Percentiles rank a stretch among this genome's conserved stretches.
These are phyloP conservation scores for Diphyllodes magnificus DNA, from an alignment of 2,113 vertebrate species.

Conservation along the genomic window DNA sequence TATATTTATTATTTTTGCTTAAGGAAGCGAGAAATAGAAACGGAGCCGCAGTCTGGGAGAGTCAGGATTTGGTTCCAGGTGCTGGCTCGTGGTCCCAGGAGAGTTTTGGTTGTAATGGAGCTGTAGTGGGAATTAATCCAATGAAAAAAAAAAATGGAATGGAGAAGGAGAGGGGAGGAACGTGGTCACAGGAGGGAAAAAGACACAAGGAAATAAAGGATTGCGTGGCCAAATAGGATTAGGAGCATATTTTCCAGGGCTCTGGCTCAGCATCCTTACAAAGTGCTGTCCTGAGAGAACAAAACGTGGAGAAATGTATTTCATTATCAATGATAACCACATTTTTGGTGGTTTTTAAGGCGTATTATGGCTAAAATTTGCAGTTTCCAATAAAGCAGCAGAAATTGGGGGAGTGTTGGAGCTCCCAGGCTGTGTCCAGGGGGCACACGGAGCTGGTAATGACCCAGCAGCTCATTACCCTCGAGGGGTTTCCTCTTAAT, in stretches of 20 bases:
- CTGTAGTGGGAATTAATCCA: neutral
- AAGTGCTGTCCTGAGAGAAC: neutral
- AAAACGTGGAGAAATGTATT: neutral
- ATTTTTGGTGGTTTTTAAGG: neutral
- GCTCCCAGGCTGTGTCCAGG: neutral
- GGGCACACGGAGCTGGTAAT: neutral
- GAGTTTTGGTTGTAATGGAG: neutral
- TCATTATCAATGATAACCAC: accelerated
- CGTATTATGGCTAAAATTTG: neutral
- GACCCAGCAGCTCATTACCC: neutral
- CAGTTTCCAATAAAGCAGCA: neutral
- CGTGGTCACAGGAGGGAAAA: neutral
- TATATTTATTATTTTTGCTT: neutral
- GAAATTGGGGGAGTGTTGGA: neutral
- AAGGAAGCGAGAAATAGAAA: neutral
- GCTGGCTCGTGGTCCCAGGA: neutral
- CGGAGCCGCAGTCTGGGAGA: neutral
- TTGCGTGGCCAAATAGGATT: neutral
- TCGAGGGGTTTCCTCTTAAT: neutral
- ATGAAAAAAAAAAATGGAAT: neutral
- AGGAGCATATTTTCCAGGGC: neutral
- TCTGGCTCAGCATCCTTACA: neutral
- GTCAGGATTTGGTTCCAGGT: neutral
- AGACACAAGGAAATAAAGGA: neutral
- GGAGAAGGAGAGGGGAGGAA: neutral